Conservation (phyloP, 1,140 invertebrate genomes). For the Nasonia giraulti region DNA sequence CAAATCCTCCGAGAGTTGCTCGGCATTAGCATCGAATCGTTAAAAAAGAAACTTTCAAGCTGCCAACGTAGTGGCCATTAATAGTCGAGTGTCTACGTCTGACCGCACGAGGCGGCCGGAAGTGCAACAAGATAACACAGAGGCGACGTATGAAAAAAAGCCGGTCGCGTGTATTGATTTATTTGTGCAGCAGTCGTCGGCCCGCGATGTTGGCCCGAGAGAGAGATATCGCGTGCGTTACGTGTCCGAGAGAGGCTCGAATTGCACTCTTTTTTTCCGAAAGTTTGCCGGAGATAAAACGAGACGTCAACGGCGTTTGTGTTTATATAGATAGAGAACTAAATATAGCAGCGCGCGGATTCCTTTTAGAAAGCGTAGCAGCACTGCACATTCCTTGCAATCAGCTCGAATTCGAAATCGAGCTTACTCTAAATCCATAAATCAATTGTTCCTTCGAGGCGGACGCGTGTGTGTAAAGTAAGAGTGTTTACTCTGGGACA, state of each 20-base stretch:
- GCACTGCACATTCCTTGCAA: neutral
- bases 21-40: constrained; percentile 6
- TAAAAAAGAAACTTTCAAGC: constrained; percentile 15
- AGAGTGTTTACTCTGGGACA: neutral
- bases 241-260: neutral
- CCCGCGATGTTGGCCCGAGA: neutral
- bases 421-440: neutral
- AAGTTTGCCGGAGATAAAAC: neutral
- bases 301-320: too few species aligned
- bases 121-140: constrained; percentile 36
- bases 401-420: neutral
- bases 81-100: neutral
- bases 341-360: neutral
- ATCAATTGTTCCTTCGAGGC: neutral
- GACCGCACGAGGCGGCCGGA: constrained; percentile 23
- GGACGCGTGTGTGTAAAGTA: neutral
- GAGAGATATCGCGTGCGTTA: neutral
- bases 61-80: neutral
- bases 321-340: too few species aligned
- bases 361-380: neutral
- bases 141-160: neutral
- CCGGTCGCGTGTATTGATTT: neutral
- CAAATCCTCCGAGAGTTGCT: neutral
- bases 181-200: too few species aligned
- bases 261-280: neutral